A percentile compares a stretch with the other conserved stretches of the same genome.
Evolutionary conservation across 2,888 invertebrate species (phyloP).

Genomic region (Lasioglossum zephyrum): DNA sequence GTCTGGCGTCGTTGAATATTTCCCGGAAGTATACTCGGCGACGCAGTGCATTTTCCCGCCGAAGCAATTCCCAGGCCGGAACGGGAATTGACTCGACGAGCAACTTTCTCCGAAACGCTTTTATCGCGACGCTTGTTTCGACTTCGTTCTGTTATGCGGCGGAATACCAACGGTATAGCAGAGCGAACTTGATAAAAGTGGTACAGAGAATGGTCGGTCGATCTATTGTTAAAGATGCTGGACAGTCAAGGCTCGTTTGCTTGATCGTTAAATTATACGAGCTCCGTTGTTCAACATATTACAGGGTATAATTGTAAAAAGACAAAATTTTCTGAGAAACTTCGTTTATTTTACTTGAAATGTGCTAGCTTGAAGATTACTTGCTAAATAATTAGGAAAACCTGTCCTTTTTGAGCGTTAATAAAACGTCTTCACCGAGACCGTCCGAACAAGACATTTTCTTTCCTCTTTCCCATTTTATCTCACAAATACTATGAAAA

Average conservation of each 20-base stretch:
- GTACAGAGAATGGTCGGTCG: background rate
- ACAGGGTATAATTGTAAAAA: background rate
- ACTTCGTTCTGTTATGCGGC: background rate
- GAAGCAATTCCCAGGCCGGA: background rate
- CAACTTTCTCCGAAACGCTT: slow-evolving; percentile 5
- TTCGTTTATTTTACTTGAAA: background rate
- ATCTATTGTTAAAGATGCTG: background rate
- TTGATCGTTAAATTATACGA: background rate
- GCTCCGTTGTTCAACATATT: background rate
- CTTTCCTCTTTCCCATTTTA: background rate
- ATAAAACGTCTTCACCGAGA: background rate
- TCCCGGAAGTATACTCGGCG: slow-evolving; percentile 12
- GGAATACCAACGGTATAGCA: background rate
- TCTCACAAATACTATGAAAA: background rate
- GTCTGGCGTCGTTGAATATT: slow-evolving; percentile 8
- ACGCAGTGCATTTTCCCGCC: slow-evolving; percentile 11
- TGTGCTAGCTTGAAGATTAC: background rate
- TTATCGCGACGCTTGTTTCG: slow-evolving; percentile 12
- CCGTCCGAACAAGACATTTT: background rate
- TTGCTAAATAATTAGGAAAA: background rate
- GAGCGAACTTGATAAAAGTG: background rate
- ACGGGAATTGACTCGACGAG: slow-evolving; percentile 3
- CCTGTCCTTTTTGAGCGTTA: background rate
- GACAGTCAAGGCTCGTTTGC: background rate
- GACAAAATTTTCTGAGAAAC: background rate